These are phyloP conservation scores for Camponotus pennsylvanicus DNA, from an alignment of 1,140 invertebrate species.

Conservation along the genomic window DNA sequence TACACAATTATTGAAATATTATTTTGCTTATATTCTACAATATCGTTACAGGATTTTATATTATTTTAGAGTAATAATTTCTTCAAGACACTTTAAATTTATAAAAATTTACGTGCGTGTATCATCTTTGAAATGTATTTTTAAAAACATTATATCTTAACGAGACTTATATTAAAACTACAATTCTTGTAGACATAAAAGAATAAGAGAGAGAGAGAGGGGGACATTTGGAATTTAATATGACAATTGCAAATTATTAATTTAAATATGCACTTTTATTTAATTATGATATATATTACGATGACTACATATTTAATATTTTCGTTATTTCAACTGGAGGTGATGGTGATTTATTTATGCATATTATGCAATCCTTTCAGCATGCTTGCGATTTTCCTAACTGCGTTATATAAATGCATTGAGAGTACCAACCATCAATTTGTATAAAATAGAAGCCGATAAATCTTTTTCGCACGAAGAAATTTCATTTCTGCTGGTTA, in stretches of 20 bases:
- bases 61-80: neutral
- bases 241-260: too few relatives aligned
- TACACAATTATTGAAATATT: neutral
- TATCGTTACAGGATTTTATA: neutral
- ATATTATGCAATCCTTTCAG: neutral
- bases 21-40: neutral
- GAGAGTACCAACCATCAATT: slow-evolving; percentile 51
- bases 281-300: neutral
- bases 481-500: slow-evolving; percentile 63
- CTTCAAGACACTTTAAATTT: neutral
- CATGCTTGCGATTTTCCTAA: slow-evolving; percentile 47
- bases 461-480: slow-evolving; percentile 62
- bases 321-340: neutral
- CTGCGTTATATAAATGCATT: slow-evolving; percentile 38
- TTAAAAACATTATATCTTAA: neutral
- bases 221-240: too few relatives aligned
- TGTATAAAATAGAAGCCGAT: slow-evolving; percentile 52
- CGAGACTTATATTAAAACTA: neutral
- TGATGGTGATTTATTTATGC: slow-evolving; percentile 36
- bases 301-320: neutral
- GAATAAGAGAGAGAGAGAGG: too few relatives aligned
- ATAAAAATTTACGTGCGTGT: neutral
- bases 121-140: neutral
- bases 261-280: neutral
- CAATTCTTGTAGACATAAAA: neutral